phyloP scores from a whole-genome alignment of 2,797 vertebrate genomes.

The Chromobotia macracanthus region DNA sequence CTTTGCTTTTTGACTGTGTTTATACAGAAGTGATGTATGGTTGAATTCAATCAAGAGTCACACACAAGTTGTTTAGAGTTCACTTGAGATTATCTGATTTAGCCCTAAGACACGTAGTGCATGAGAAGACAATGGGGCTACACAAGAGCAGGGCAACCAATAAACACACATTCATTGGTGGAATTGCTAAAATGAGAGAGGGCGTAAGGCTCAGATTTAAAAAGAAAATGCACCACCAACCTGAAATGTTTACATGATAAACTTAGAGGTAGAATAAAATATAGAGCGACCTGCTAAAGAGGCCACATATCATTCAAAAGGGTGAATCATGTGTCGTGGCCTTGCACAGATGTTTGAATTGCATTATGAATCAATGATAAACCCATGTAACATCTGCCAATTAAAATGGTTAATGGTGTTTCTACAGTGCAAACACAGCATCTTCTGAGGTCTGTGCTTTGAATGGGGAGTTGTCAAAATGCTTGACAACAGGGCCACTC shows the following conservation, averaged over 20 bases:
- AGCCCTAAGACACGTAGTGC: slow-evolving; percentile 55
- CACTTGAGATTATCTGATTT: slow-evolving; percentile 49
- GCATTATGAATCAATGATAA: not conserved
- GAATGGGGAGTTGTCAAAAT: slow-evolving; percentile 34
- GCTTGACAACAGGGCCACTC: slow-evolving; percentile 52
- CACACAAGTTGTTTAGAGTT: slow-evolving; percentile 53
- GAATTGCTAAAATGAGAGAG: slow-evolving; percentile 41
- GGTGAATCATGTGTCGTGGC: slow-evolving; percentile 1
- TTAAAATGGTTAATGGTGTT: not conserved
- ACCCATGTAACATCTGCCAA: slow-evolving; percentile 8
- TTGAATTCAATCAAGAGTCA: slow-evolving; percentile 51
- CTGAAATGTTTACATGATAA: not conserved
- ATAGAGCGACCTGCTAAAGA: not conserved
- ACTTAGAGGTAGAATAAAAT: not conserved
- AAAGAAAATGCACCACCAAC: too few species aligned
- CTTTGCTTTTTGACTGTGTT: slow-evolving; percentile 40
- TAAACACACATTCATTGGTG: slow-evolving; percentile 31
- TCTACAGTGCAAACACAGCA: slow-evolving; percentile 15
- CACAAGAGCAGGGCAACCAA: slow-evolving; percentile 32
- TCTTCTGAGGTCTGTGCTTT: slow-evolving; percentile 22
- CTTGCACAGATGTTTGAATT: not conserved
- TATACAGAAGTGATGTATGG: slow-evolving; percentile 47
- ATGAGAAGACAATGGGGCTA: slow-evolving; percentile 57
- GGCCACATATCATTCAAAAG: slow-evolving; percentile 1
- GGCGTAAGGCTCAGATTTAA: slow-evolving; percentile 2